phyloP scores from a whole-genome alignment of 2,888 invertebrate species.

The Arrhopalites spinosus region DNA sequence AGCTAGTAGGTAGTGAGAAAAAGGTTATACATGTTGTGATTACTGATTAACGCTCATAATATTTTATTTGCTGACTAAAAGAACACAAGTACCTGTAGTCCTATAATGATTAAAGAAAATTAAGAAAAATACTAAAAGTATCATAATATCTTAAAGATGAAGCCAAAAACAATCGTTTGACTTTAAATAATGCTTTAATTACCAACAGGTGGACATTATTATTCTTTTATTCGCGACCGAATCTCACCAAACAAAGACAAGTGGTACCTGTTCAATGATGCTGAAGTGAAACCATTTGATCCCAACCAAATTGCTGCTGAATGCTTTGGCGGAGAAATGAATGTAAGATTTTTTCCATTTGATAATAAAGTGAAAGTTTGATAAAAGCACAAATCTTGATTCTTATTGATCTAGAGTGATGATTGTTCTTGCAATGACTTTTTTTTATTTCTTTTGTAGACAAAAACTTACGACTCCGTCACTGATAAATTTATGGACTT shows the following conservation, averaged over 20 bases:
- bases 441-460: conserved; percentile 64
- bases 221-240: conserved; percentile 82
- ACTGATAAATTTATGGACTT: conserved; percentile 97
- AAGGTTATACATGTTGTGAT: no score
- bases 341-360: conserved; percentile 64
- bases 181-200: no score
- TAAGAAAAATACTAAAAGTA: no score
- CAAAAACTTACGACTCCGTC: conserved; percentile 94
- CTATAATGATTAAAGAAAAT: no score
- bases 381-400: not conserved
- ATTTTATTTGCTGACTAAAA: no score
- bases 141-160: no score
- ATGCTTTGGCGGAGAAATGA: conserved; percentile 98
- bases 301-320: conserved; percentile 92
- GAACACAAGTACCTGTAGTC: no score
- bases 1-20: no score
- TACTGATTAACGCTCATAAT: no score
- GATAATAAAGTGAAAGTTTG: not conserved
- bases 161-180: no score
- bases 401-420: not conserved
- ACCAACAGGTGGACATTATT: conserved; percentile 78
- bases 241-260: conserved; percentile 75
- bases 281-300: conserved; percentile 93
- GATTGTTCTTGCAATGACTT: not conserved
- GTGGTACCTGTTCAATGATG: conserved; percentile 91